phyloP scores from a whole-genome alignment of 35 echinoderm and acorn worm species.

The Lytechinus pictus region DNA sequence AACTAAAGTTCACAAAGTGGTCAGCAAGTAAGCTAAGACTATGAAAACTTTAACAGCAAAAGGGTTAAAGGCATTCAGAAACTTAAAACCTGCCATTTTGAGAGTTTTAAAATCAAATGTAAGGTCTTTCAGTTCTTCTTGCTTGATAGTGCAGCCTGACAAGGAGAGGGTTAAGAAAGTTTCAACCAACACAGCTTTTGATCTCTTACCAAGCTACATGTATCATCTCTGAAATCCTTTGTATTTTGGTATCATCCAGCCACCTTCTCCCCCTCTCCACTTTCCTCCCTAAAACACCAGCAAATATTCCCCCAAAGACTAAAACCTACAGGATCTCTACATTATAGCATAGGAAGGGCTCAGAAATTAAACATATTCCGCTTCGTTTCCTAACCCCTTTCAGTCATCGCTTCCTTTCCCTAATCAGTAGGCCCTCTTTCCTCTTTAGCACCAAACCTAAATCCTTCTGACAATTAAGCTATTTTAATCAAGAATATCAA shows the following conservation, averaged over 20 bases:
- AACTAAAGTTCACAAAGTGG: too few relatives aligned
- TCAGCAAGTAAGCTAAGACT: too few relatives aligned
- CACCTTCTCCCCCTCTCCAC: not conserved
- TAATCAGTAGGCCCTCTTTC: not conserved
- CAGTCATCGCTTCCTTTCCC: not conserved
- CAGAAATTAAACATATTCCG: not conserved
- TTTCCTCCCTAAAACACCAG: not conserved
- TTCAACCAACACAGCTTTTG: not conserved
- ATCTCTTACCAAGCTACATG: not conserved
- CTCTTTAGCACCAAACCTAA: not conserved
- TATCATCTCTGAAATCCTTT: not conserved
- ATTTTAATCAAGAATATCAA: not conserved
- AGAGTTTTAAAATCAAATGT: too few relatives aligned
- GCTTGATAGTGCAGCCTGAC: too few relatives aligned
- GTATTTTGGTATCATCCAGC: not conserved
- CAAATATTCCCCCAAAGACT: not conserved
- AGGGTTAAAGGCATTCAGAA: too few relatives aligned
- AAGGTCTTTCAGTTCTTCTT: too few relatives aligned
- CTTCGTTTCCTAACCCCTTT: not conserved
- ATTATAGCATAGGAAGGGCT: not conserved
- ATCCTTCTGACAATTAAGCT: not conserved
- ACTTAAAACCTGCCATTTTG: too few relatives aligned
- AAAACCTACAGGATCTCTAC: not conserved
- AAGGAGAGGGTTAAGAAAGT: too few relatives aligned
- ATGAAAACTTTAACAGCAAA: too few relatives aligned